phyloP scores from a whole-genome alignment of 2,797 vertebrate genomes.

The Eupleurogrammus muticus region DNA sequence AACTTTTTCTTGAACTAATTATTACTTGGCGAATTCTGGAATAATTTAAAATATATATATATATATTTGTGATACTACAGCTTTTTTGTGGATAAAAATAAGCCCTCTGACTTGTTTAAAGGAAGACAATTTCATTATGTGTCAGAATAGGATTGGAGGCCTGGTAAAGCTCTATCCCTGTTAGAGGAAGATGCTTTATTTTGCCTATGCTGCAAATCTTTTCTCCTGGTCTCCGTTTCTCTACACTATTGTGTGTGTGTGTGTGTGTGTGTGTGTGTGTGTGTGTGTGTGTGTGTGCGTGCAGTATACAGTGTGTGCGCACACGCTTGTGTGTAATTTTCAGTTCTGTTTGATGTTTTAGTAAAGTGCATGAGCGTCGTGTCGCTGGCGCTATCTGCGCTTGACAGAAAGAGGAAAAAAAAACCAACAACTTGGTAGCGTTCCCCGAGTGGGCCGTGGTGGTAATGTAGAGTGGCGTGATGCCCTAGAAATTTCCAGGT shows the following conservation, averaged over 20 bases:
- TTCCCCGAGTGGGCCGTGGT: constrained; percentile 66
- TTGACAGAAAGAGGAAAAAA: constrained; percentile 60
- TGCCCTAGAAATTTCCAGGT: constrained; percentile 79
- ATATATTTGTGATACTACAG: constrained; percentile 32
- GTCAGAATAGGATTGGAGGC: constrained; percentile 76
- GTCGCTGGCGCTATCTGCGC: constrained; percentile 63
- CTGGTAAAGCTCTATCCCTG: constrained; percentile 64
- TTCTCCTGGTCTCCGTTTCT: constrained; percentile 56
- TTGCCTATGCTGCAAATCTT: constrained; percentile 75
- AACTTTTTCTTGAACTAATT: constrained; percentile 58
- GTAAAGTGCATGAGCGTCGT: constrained; percentile 33
- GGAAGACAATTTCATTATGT: constrained; percentile 75
- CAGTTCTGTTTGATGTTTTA: constrained; percentile 68
- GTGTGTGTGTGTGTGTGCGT: constrained; percentile 52
- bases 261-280: constrained; percentile 52
- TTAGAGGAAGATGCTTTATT: constrained; percentile 71
- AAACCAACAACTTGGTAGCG: constrained; percentile 54
- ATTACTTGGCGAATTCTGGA: constrained; percentile 53
- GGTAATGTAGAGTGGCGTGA: constrained; percentile 72
- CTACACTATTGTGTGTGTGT: constrained; percentile 50
- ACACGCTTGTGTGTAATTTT: constrained; percentile 59
- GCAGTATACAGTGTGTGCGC: constrained; percentile 30
- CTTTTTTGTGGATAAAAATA: constrained; percentile 42
- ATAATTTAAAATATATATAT: constrained; percentile 25
- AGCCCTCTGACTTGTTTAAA: constrained; percentile 63